phyloP scores from a whole-genome alignment of 2,888 invertebrate genomes.

The Scaptomyza tumidula region DNA sequence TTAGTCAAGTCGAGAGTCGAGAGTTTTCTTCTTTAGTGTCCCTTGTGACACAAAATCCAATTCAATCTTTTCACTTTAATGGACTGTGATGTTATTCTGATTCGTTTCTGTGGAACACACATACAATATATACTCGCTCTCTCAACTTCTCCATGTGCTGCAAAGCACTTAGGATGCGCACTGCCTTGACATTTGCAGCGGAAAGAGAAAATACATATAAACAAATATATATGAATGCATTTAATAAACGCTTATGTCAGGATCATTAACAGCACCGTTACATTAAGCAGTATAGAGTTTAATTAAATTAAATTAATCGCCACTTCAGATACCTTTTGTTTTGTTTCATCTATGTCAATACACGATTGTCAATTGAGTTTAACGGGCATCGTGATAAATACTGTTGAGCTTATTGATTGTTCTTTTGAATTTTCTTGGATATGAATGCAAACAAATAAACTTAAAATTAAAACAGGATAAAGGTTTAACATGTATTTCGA shows the following conservation, averaged over 20 bases:
- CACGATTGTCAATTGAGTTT: neutral
- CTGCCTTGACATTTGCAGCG: slow-evolving; percentile 4
- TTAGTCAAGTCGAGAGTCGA: slow-evolving; percentile 25
- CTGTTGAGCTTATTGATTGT: neutral
- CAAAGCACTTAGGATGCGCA: slow-evolving; percentile 42
- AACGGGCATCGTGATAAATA: neutral
- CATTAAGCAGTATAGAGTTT: slow-evolving; percentile 57
- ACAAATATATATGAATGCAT: slow-evolving; percentile 46
- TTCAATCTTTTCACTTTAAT: slow-evolving; percentile 77
- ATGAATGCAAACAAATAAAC: too few relatives aligned
- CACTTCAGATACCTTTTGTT: slow-evolving; percentile 33
- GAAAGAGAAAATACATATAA: slow-evolving; percentile 37
- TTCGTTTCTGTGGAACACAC: slow-evolving; percentile 28
- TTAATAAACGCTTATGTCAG: slow-evolving; percentile 64
- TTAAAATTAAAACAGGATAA: too few relatives aligned
- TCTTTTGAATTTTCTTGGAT: neutral
- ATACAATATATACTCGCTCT: too few relatives aligned
- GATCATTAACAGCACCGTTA: slow-evolving; percentile 65
- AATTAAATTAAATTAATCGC: slow-evolving; percentile 63
- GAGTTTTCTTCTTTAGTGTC: slow-evolving; percentile 2
- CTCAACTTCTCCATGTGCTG: neutral
- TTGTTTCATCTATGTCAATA: slow-evolving; percentile 27
- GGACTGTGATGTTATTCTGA: slow-evolving; percentile 58
- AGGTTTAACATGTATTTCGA: too few relatives aligned
- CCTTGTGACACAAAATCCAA: slow-evolving; percentile 67